Evolutionary conservation across 2,888 invertebrate species (phyloP), one percentile per base, ranked within the genome.

Genomic region (Stenichneumon culpator): DNA sequence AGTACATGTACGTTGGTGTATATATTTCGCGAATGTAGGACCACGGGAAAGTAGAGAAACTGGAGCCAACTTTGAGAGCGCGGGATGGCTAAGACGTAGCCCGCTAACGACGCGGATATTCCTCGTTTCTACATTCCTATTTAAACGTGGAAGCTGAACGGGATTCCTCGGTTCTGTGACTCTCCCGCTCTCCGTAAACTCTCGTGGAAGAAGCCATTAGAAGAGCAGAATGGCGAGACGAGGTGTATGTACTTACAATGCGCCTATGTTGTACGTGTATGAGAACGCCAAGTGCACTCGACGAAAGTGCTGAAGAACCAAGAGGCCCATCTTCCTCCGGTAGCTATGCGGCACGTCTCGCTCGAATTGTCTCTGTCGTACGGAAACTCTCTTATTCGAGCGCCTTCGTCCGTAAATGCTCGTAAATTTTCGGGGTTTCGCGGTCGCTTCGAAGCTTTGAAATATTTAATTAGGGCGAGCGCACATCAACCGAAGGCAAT

Each of bases 31-130:
- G 19, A 70, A 22, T 14, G 68, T 57, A 2, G 52, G 19, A 36
- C 39, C 50, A 28, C 73, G 14, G 47, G 50, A 16, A 32, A 39
- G 74, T 70, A 50, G 25, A 22, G 32, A 72, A 77, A 77, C 54
- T 74, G 63, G 60, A 65, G 70, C 25, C 25, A 82, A 82, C 70
- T 85, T 82, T 72, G 75, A 68, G 44, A 25, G n/a, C 67, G 68
- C 65, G 72, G 57, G 32, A 16, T 2, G 70, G 36, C 50, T 54
- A 75, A 85, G 82, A 85, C 72, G 74, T 39, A 82, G 74, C 22
- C 47, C 54, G 54, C 80, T 87, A 87, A 87, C 84, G 86, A 86
- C 75, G 63, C 74, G 79, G 60, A 82, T 82, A 79, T 79, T 79
- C 69, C 74, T 72, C 78, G 57, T 77, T 72, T 82, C 39, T 54